Evolutionary conservation across 2,888 invertebrate species (phyloP).

Genomic region (Leptinotarsa haldemani): DNA sequence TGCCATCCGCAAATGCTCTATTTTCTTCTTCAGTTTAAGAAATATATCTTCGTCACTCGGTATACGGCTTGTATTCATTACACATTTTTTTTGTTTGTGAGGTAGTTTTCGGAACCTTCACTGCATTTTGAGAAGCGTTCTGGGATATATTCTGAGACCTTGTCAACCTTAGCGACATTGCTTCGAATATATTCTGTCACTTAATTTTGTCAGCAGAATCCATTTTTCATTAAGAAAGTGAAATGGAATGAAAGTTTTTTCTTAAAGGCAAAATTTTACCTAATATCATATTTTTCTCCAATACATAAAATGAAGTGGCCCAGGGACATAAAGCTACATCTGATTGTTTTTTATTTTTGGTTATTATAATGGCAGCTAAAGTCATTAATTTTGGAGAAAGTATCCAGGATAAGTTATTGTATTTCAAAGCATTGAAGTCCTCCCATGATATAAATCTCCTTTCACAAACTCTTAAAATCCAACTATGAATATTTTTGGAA

Average conservation of each 20-base stretch:
- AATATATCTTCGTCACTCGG: constrained; percentile 2
- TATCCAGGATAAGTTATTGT: too few species aligned
- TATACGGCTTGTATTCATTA: constrained; percentile 3
- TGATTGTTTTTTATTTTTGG: too few species aligned
- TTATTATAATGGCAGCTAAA: too few species aligned
- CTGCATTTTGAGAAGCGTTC: background rate
- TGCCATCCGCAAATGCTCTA: constrained; percentile 4
- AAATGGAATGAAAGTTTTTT: constrained; percentile 1
- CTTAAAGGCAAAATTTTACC: background rate
- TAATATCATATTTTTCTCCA: background rate
- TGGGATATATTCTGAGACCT: constrained; percentile 20
- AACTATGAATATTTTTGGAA: too few species aligned
- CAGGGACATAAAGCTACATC: too few species aligned
- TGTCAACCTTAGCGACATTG: constrained; percentile 15
- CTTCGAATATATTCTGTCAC: constrained; percentile 6
- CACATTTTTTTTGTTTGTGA: too few species aligned
- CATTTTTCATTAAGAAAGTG: background rate
- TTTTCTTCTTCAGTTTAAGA: constrained; percentile 14
- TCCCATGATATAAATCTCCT: too few species aligned
- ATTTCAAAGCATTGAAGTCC: too few species aligned
- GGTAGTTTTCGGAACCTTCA: background rate
- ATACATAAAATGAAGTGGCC: too few species aligned
- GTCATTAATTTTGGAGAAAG: too few species aligned
- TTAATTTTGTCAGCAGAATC: background rate
- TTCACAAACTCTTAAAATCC: too few species aligned